phyloP scores from a whole-genome alignment of 2,888 invertebrate species.

The Drosophila subsilvestris region DNA sequence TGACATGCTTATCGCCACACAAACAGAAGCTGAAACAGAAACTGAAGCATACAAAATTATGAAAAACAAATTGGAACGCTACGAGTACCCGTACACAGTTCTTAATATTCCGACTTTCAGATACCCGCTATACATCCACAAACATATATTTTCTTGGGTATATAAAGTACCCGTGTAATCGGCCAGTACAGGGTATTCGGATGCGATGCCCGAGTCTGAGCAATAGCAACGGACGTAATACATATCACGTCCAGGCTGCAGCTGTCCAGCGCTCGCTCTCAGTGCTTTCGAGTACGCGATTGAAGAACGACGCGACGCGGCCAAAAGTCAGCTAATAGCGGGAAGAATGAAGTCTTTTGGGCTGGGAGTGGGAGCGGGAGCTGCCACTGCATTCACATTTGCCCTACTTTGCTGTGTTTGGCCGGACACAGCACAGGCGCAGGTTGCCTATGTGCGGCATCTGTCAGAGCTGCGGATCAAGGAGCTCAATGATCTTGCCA shows the following conservation, averaged over 20 bases:
- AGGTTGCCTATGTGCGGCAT: conserved; percentile 72
- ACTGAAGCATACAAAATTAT: conserved; percentile 24
- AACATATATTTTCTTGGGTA: background rate
- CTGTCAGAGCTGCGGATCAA: conserved; percentile 77
- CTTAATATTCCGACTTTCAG: background rate
- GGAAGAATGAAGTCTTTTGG: conserved; percentile 22
- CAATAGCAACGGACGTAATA: conserved; percentile 10
- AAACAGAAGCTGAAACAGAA: conserved; percentile 1
- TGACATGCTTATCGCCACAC: conserved; percentile 36
- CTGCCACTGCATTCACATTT: background rate
- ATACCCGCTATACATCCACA: background rate
- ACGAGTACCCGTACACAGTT: no score
- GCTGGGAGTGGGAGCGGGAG: conserved; percentile 13
- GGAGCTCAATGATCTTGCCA: conserved; percentile 74
- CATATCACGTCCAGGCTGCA: no score
- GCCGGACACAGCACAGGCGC: conserved; percentile 36
- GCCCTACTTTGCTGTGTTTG: conserved; percentile 33
- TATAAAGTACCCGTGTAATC: conserved; percentile 5
- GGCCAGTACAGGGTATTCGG: background rate
- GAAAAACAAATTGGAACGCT: background rate
- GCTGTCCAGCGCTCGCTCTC: conserved; percentile 11
- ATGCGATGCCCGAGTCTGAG: conserved; percentile 5
- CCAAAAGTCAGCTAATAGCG: background rate
- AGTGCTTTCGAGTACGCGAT: conserved; percentile 45
- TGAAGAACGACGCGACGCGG: conserved; percentile 21